Base-by-base conservation (phyloP, 2,113 vertebrate genomes). In the Pagrus major region DNA sequence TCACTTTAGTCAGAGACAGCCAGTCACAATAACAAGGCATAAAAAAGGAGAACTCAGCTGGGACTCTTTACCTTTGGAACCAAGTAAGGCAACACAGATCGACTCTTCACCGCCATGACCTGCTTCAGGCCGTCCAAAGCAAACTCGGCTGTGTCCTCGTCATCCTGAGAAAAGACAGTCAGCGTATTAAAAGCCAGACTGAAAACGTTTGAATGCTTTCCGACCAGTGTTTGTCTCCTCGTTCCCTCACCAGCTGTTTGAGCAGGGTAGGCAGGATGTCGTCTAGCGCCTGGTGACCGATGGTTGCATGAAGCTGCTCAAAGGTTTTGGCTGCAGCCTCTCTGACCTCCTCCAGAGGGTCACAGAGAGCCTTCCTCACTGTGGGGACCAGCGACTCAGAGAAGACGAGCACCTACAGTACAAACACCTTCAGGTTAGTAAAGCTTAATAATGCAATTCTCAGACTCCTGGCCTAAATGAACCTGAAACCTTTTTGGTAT, bases 91-190 rank as follows among this genome's bases (percentile, higher is more conserved):
- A 99, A 93, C 83, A 99, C 98, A 47, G 98, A 98, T 9, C 98
- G 97, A 90, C 98, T 99, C 94, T 99, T 99, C 73, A 99, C 97
- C 12, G 97, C 97, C 98, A 99, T 99, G 72, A 99, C 98, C 83
- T 99, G 98, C 92, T 98, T 99, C 74, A 99, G 94, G 56, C 98
- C 98, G 6, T 99, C 98, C 93, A 99, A 91, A 69, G 98, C 98
- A 86, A 98, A 99, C 63, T 96, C 97, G 0, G 97, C 94, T 0
- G 96, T 96, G 27, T 96, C 94, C 75, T 96, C 93, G 6, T 97
- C 95, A 47, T 98, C 96, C 98, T 99, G 86, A 5, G 31, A 79
- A 76, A 66, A 69, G 6, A 75, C 6, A 55, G 20, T 12, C 5
- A 4, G 4, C 9, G 18, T 23, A 2, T 27, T 18, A 46, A 0